phyloP scores from a whole-genome alignment of 2,113 vertebrate species.

The Chloropsis hardwickii region DNA sequence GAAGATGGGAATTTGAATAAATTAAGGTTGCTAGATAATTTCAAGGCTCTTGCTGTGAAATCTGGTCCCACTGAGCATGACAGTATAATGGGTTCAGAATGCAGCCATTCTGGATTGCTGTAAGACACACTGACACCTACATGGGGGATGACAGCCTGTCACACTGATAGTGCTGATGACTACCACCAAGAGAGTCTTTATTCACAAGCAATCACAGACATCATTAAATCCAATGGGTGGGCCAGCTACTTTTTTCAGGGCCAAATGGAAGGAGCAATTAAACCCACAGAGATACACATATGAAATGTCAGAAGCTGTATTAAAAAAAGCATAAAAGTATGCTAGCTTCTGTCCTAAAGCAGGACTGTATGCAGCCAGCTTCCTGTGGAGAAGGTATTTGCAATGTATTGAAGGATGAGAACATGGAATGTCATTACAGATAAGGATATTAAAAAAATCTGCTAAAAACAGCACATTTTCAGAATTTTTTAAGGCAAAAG shows the following conservation, averaged over 20 bases:
- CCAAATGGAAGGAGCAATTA: slow-evolving; percentile 2
- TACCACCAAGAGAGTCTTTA: neutral
- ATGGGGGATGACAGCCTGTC: neutral
- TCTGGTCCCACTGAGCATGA: neutral
- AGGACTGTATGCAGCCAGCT: neutral
- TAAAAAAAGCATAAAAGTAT: neutral
- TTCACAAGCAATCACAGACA: slow-evolving; percentile 13
- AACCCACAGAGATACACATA: neutral
- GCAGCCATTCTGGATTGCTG: neutral
- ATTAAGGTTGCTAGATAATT: neutral
- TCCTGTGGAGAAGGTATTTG: neutral
- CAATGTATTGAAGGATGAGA: neutral
- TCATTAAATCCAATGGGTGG: neutral
- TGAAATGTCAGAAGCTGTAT: neutral
- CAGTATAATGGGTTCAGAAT: neutral
- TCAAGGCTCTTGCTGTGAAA: slow-evolving; percentile 15
- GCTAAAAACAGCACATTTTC: neutral
- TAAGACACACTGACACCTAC: neutral
- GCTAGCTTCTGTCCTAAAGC: neutral
- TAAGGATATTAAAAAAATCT: neutral
- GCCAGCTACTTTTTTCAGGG: neutral
- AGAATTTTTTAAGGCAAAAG: neutral
- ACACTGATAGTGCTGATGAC: neutral
- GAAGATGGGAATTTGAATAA: neutral
- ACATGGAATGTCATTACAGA: neutral